Percentiles rank a stretch among this genome's conserved stretches.
Conservation (phyloP, 2,888 invertebrate species). For the Lasioglossum leucozonium region DNA sequence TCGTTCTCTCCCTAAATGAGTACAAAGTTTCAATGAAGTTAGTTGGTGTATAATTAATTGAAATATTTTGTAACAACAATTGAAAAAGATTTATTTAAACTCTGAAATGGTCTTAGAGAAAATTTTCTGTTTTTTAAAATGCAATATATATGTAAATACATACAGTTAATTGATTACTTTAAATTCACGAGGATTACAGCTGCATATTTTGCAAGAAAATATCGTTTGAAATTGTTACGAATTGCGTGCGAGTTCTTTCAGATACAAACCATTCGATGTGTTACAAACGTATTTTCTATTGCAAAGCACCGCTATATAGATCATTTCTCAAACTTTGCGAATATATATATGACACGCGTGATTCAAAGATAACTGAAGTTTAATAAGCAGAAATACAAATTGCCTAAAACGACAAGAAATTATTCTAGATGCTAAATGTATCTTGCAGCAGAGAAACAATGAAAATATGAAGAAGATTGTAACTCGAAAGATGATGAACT, state of each 20-base stretch:
- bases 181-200: slow-evolving; percentile 10
- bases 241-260: slow-evolving; percentile 22
- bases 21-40: slow-evolving; percentile 64
- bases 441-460: slow-evolving; percentile 15
- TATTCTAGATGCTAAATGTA: slow-evolving; percentile 38
- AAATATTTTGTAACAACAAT: slow-evolving; percentile 33
- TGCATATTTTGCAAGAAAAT: slow-evolving; percentile 22
- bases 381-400: slow-evolving; percentile 26
- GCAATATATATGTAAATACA: background rate
- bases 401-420: slow-evolving; percentile 21
- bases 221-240: slow-evolving; percentile 43
- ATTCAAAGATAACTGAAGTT: slow-evolving; percentile 25
- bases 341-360: slow-evolving; percentile 14
- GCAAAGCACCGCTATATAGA: slow-evolving; percentile 37
- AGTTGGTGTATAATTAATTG: slow-evolving; percentile 35
- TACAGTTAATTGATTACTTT: slow-evolving; percentile 17
- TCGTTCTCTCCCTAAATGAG: slow-evolving; percentile 22
- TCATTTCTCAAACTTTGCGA: slow-evolving; percentile 31
- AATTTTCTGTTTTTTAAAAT: slow-evolving; percentile 26
- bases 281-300: slow-evolving; percentile 48
- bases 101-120: slow-evolving; percentile 11
- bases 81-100: slow-evolving; percentile 13
- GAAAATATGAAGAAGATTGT: slow-evolving; percentile 26
- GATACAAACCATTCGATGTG: slow-evolving; percentile 26
- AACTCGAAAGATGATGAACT: slow-evolving; percentile 40